These are phyloP conservation scores for Trypoxylon attenuatum DNA, from an alignment of 2,888 invertebrate species.

Conservation along the genomic window DNA sequence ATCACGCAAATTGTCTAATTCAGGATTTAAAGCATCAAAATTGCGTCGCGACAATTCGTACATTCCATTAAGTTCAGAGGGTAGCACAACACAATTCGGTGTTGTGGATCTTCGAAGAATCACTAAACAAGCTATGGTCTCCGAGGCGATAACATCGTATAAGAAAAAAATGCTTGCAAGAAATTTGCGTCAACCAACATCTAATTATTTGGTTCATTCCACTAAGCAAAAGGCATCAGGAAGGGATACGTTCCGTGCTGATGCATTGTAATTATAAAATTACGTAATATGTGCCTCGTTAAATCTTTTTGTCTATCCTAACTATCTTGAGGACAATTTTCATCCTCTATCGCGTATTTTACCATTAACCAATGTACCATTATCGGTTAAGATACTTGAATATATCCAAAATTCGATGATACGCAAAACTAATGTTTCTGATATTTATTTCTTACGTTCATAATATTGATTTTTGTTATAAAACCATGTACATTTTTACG, in stretches of 20 bases:
- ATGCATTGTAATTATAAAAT: slow-evolving; percentile 6
- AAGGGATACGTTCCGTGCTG: slow-evolving; percentile 18
- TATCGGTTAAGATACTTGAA: too few relatives aligned
- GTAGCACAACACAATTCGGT: slow-evolving; percentile 63
- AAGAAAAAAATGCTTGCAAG: slow-evolving; percentile 62
- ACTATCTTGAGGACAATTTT: too few relatives aligned
- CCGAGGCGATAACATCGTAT: slow-evolving; percentile 40
- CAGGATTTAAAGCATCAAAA: background rate
- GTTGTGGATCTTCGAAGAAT: slow-evolving; percentile 58
- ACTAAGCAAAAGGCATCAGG: slow-evolving; percentile 57
- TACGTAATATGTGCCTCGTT: too few relatives aligned
- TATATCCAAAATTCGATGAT: too few relatives aligned
- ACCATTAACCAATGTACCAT: too few relatives aligned
- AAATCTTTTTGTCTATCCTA: background rate
- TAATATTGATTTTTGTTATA: too few relatives aligned
- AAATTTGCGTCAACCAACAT: slow-evolving; percentile 58
- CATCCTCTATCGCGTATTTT: too few relatives aligned
- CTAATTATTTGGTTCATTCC: slow-evolving; percentile 59
- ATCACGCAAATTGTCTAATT: slow-evolving; percentile 43
- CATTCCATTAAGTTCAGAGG: slow-evolving; percentile 51
- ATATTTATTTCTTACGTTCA: too few relatives aligned
- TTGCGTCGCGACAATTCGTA: slow-evolving; percentile 31
- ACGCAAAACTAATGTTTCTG: too few relatives aligned
- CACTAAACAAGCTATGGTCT: slow-evolving; percentile 46
- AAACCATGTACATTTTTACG: too few relatives aligned